phyloP scores from a whole-genome alignment of 2,113 vertebrate genomes.

The Peromyscus polionotus region DNA sequence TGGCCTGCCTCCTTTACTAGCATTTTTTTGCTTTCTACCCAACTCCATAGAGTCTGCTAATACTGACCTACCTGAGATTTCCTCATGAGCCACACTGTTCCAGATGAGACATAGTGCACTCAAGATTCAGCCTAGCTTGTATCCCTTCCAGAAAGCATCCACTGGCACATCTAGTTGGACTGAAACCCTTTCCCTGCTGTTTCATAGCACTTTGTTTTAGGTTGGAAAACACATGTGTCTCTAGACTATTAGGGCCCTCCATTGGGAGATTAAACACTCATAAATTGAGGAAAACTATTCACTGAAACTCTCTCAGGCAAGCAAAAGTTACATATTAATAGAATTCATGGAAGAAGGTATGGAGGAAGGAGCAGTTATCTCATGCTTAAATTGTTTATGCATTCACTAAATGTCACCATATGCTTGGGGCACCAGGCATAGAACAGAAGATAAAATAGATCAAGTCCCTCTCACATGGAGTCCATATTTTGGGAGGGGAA shows the following conservation, averaged over 20 bases:
- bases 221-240: constrained; percentile 25
- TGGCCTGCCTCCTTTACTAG: neutral
- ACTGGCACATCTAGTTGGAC: neutral
- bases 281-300: constrained; percentile 45
- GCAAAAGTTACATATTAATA: constrained; percentile 16
- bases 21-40: neutral
- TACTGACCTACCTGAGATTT: neutral
- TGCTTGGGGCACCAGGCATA: neutral
- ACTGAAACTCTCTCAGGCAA: neutral
- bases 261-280: neutral
- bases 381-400: constrained; percentile 13
- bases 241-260: neutral
- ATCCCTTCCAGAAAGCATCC: neutral
- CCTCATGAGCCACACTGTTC: neutral
- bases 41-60: neutral
- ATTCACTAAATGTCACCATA: neutral
- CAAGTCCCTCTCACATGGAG: neutral
- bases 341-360: neutral
- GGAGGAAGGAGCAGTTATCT: neutral
- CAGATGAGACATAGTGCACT: neutral
- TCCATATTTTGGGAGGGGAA: neutral
- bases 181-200: neutral
- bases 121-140: neutral
- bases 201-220: constrained; percentile 38
- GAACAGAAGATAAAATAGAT: constrained; percentile 32